Evolutionary conservation across 2,113 vertebrate species (phyloP).

Genomic region (Nothobranchius kuhntae): DNA sequence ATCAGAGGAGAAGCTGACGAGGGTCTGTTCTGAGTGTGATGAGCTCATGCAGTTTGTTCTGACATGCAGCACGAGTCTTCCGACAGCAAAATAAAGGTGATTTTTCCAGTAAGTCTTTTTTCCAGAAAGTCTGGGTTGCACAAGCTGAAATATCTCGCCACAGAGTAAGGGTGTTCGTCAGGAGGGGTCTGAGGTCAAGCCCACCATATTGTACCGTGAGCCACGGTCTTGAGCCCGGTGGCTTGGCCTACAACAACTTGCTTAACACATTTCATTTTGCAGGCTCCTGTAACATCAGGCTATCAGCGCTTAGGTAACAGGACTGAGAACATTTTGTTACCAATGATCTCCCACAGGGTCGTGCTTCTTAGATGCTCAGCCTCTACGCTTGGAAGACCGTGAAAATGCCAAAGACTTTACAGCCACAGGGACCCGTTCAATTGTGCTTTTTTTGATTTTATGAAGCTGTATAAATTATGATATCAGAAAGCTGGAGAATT

Average conservation of each 20-base stretch:
- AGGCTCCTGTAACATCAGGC: constrained; percentile 26
- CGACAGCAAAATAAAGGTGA: too few relatives aligned
- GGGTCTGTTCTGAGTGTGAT: too few relatives aligned
- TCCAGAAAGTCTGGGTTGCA: too few relatives aligned
- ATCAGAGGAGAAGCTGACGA: too few relatives aligned
- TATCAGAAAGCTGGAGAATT: neutral
- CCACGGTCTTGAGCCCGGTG: too few relatives aligned
- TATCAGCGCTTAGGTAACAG: constrained; percentile 51
- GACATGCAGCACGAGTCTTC: too few relatives aligned
- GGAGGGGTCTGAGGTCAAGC: too few relatives aligned
- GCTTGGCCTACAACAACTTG: neutral
- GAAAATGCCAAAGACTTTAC: neutral
- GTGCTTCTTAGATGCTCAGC: constrained; percentile 20
- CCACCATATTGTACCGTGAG: too few relatives aligned
- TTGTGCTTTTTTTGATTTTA: neutral
- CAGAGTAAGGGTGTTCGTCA: too few relatives aligned
- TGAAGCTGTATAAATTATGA: neutral
- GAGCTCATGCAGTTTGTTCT: too few relatives aligned
- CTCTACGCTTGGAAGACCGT: constrained; percentile 1
- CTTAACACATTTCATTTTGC: constrained; percentile 56
- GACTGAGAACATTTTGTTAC: constrained; percentile 40
- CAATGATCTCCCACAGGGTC: constrained; percentile 37
- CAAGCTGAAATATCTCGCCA: too few relatives aligned
- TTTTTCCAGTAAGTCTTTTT: too few relatives aligned
- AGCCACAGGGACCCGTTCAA: neutral